These are phyloP conservation scores for Scaptomyza cyrtandrae DNA, from an alignment of 2,888 invertebrate genomes.

Conservation along the genomic window DNA sequence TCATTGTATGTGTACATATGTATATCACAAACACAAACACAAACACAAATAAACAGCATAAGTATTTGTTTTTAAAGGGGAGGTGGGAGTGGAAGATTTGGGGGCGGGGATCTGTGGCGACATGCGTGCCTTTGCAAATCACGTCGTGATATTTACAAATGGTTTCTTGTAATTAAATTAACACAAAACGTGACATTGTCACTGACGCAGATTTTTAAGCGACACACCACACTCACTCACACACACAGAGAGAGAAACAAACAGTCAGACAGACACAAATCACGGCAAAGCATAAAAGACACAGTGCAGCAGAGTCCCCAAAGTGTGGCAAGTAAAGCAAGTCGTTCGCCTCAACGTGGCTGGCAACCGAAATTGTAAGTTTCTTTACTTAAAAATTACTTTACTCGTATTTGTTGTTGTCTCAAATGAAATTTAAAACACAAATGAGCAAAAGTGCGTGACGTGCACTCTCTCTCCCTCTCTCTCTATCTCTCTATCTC, in stretches of 20 bases:
- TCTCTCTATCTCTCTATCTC: conserved; percentile 15
- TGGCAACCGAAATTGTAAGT: conserved; percentile 65
- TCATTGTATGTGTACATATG: conserved; percentile 25
- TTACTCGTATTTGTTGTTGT: conserved; percentile 48
- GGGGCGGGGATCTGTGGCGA: background rate
- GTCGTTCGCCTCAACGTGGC: conserved; percentile 51
- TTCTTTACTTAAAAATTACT: conserved; percentile 60
- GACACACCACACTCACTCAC: conserved; percentile 33
- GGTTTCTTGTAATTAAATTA: conserved; percentile 80
- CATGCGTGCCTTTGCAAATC: conserved; percentile 74
- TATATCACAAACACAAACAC: conserved; percentile 27
- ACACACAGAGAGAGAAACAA: conserved; percentile 1
- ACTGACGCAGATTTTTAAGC: conserved; percentile 77
- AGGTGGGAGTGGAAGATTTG: background rate
- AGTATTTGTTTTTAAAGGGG: conserved; percentile 5
- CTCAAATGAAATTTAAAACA: conserved; percentile 75
- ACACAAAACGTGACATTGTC: conserved; percentile 80
- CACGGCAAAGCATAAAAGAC: conserved; percentile 55
- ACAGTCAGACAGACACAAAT: conserved; percentile 43
- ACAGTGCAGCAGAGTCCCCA: conserved; percentile 54
- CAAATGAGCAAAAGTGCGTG: conserved; percentile 78
- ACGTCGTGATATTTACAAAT: conserved; percentile 79
- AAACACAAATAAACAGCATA: conserved; percentile 3
- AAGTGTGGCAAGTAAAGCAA: conserved; percentile 32
- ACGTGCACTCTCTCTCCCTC: conserved; percentile 33